phyloP scores from a whole-genome alignment of 2,113 vertebrate genomes.

The Nannobrachium achirus region DNA sequence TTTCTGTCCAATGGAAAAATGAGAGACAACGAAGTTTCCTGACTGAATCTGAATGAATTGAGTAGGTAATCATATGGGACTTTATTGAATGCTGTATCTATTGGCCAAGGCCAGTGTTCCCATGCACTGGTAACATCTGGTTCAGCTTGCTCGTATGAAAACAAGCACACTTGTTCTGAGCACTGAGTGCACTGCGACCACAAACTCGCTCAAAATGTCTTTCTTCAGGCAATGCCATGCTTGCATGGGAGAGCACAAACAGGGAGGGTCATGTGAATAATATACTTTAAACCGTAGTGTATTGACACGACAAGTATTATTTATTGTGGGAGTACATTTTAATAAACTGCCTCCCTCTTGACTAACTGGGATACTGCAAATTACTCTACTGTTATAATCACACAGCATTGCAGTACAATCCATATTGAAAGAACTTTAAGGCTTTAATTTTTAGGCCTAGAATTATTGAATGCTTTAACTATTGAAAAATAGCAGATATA shows the following conservation, averaged over 20 bases:
- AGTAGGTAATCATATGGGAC: slow-evolving; percentile 16
- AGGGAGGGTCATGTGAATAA: no score
- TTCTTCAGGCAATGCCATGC: slow-evolving; percentile 35
- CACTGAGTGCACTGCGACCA: slow-evolving; percentile 46
- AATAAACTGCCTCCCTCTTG: no score
- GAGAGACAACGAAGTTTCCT: neutral
- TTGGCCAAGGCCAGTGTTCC: slow-evolving; percentile 43
- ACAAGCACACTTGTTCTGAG: slow-evolving; percentile 52
- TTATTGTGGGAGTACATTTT: no score
- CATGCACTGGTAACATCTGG: slow-evolving; percentile 63
- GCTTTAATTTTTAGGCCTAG: no score
- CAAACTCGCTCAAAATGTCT: slow-evolving; percentile 38
- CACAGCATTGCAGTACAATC: no score
- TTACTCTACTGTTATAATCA: no score
- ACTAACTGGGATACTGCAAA: no score
- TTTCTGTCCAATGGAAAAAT: neutral
- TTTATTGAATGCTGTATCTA: slow-evolving; percentile 31
- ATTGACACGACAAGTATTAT: no score
- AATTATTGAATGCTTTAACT: no score
- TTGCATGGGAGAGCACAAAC: slow-evolving; percentile 25
- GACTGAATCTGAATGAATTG: neutral
- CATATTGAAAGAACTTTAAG: no score
- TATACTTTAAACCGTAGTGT: no score
- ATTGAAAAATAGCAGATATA: no score
- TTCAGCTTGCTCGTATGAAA: slow-evolving; percentile 64